Base-by-base conservation (phyloP, 2,113 vertebrate species). In the Paralichthys olivaceus region DNA sequence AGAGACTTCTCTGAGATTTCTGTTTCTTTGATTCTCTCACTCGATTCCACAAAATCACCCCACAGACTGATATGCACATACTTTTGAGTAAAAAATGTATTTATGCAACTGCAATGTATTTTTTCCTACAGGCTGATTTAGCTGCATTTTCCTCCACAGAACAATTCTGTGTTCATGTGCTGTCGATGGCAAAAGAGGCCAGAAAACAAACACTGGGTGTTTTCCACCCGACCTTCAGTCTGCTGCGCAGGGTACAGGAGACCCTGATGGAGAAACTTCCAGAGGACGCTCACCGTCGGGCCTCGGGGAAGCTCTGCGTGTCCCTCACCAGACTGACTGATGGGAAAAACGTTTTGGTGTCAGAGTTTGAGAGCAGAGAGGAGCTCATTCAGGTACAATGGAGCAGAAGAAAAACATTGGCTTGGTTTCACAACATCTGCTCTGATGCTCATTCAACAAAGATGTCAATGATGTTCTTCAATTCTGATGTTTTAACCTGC, bases 271-370 rank as follows among this genome's bases (percentile, higher is more conserved):
- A 70, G 29, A 77, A 83, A 70, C 95, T 99, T 3, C 96, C 97
- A 0, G 93, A 92, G 4, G 94, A 99, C 0, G 76, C 94, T 6
- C 97, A 99, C 88, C 87, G 92, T 1, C 61, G 93, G 28, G 81
- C 95, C 12, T 94, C 94, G 0, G 96, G 96, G 26, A 94, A 72
- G 43, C 89, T 97, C 0, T 94, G 86, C 23, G 89, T 99, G 84
- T 98, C 97, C 0, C 94, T 99, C 32, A 99, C 98, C 72, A 93
- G 96, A 25, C 91, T 97, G 43, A 83, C 94, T 0, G 96, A 98
- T 26, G 89, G 95, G 7, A 56, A 92, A 72, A 99, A 97, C 0
- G 89, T 97, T 3, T 65, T 99, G 83, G 95, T 97, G 83, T 97
- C 97, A 0, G 89, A 97, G 14, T 99, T 99, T 75, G 88, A 80